Conservation (phyloP, 2,113 vertebrate genomes). For the Chaenogobius annularis region DNA sequence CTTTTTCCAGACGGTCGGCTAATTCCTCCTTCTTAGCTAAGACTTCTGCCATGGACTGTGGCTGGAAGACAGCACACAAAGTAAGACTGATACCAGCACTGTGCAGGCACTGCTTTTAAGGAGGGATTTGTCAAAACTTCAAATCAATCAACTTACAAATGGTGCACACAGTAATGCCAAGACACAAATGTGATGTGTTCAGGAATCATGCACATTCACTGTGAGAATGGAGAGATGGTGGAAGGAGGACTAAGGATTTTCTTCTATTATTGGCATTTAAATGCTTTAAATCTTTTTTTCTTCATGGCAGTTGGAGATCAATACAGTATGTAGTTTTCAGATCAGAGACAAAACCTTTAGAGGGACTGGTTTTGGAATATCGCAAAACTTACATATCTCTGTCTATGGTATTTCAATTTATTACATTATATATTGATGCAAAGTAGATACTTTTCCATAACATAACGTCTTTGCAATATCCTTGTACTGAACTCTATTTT, state of each 20-base stretch:
- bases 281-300: background rate
- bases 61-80: slow-evolving; percentile 46
- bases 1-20: slow-evolving; percentile 93
- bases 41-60: slow-evolving; percentile 96
- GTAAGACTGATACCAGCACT: background rate
- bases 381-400: too few relatives aligned
- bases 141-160: slow-evolving; percentile 46
- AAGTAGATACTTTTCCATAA: background rate
- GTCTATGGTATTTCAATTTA: background rate
- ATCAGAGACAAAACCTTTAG: background rate
- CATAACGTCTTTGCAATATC: slow-evolving; percentile 33
- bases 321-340: background rate
- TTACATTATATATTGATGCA: background rate
- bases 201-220: slow-evolving; percentile 74
- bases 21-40: slow-evolving; percentile 97
- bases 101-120: background rate
- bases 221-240: slow-evolving; percentile 72
- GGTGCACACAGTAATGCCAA: slow-evolving; percentile 51
- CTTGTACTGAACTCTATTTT: slow-evolving; percentile 52
- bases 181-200: slow-evolving; percentile 68
- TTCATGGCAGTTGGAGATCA: background rate
- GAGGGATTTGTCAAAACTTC: slow-evolving; percentile 10
- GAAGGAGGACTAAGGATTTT: slow-evolving; percentile 51
- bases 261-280: background rate
- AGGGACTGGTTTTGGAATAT: too few relatives aligned